Evolutionary conservation across 2,888 invertebrate genomes (phyloP).

Genomic region (Isotomurus palustris): DNA sequence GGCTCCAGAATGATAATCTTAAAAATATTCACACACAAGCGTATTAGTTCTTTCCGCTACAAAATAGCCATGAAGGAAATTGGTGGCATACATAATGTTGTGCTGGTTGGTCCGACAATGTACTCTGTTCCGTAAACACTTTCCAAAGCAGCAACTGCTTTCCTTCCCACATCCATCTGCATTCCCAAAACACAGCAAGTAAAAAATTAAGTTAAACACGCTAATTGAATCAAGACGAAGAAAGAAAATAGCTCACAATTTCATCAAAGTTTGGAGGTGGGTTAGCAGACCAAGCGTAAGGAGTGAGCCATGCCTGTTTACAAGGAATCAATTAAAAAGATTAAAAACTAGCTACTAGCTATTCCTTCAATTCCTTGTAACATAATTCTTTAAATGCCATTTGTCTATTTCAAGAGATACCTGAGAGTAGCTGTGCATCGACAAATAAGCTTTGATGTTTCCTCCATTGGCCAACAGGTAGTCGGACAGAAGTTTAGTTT

Average conservation of each 20-base stretch:
- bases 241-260: constrained; percentile 43
- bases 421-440: constrained; percentile 73
- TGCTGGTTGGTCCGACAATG: neutral
- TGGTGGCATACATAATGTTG: neutral
- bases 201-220: no score
- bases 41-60: no score
- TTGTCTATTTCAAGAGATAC: neutral
- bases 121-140: neutral
- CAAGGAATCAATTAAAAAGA: neutral
- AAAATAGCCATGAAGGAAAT: neutral
- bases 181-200: no score
- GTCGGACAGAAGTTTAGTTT: constrained; percentile 63
- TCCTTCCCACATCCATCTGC: neutral
- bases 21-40: neutral
- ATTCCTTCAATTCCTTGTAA: neutral
- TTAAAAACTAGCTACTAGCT: neutral
- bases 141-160: neutral
- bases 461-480: constrained; percentile 54
- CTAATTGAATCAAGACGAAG: no score
- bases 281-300: constrained; percentile 67
- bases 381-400: no score
- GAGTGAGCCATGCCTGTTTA: constrained; percentile 65
- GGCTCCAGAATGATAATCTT: constrained; percentile 8
- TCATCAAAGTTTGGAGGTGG: constrained; percentile 47
- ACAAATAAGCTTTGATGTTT: constrained; percentile 57